Evolutionary conservation across 2,797 vertebrate genomes (phyloP).

Genomic region (Sandelia bainsii): DNA sequence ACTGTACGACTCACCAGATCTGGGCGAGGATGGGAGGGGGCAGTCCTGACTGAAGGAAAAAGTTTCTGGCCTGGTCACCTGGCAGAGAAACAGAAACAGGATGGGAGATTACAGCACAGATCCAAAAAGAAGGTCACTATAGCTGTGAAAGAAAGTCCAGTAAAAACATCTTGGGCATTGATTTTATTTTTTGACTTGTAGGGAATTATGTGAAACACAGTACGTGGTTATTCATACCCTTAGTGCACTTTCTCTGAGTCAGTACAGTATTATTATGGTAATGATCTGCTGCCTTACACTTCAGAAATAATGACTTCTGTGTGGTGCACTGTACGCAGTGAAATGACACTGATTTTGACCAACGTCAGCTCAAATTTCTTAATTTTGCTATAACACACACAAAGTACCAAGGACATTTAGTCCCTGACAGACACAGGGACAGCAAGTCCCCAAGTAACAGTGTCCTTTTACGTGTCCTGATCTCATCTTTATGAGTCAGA

Average conservation of each 20-base stretch:
- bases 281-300: background rate
- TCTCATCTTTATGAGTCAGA: background rate
- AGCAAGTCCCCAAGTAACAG: background rate
- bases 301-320: background rate
- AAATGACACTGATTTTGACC: background rate
- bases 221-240: no score
- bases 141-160: no score
- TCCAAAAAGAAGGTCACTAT: background rate
- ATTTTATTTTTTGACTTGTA: no score
- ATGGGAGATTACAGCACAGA: conserved; percentile 11
- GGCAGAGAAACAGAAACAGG: conserved; percentile 33
- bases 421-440: background rate
- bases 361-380: conserved; percentile 1
- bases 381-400: background rate
- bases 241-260: no score
- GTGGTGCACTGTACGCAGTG: background rate
- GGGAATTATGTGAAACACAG: no score
- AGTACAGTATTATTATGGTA: no score
- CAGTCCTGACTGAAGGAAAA: conserved; percentile 86
- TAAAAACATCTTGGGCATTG: background rate
- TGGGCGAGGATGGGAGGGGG: conserved; percentile 90
- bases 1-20: conserved; percentile 91
- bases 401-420: background rate
- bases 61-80: conserved; percentile 98
- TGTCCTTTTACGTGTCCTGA: background rate